These are phyloP conservation scores for Microtus ochrogaster DNA, from an alignment of 2,113 vertebrate genomes.

Conservation along the genomic window DNA sequence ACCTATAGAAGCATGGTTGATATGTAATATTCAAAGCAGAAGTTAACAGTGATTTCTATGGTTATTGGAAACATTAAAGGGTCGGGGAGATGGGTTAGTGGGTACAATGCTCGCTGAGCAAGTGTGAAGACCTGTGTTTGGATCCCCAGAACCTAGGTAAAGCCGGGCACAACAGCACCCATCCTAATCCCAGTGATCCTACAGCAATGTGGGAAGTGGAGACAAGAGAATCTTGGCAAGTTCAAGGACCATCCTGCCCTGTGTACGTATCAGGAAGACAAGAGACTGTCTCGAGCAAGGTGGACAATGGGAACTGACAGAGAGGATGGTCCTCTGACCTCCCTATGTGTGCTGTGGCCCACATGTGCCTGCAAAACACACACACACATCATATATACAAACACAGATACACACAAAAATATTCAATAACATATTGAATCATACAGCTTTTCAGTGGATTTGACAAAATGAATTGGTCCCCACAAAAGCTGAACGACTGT, in stretches of 20 bases:
- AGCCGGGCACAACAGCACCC: no score
- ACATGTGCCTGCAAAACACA: not conserved
- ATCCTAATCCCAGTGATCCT: not conserved
- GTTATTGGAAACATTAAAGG: conserved; percentile 54
- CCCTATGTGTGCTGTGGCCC: not conserved
- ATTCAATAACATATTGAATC: not conserved
- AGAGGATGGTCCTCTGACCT: not conserved
- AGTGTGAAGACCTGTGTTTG: not conserved
- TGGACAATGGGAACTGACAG: no score
- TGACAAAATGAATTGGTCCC: conserved; percentile 7
- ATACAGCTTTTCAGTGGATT: conserved; percentile 19
- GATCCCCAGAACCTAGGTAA: not conserved
- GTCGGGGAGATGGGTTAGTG: not conserved
- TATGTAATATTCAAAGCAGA: conserved; percentile 49
- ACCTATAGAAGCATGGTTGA: conserved; percentile 18
- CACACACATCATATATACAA: not conserved
- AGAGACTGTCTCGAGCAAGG: not conserved
- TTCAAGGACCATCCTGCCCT: not conserved
- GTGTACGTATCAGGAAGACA: not conserved
- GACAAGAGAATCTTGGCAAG: not conserved
- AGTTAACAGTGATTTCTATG: not conserved
- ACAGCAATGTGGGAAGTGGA: not conserved
- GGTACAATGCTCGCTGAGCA: not conserved
- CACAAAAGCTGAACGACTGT: not conserved
- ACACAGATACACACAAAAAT: not conserved